phyloP scores from a whole-genome alignment of 2,797 vertebrate species.

The Danio jaintianensis region DNA sequence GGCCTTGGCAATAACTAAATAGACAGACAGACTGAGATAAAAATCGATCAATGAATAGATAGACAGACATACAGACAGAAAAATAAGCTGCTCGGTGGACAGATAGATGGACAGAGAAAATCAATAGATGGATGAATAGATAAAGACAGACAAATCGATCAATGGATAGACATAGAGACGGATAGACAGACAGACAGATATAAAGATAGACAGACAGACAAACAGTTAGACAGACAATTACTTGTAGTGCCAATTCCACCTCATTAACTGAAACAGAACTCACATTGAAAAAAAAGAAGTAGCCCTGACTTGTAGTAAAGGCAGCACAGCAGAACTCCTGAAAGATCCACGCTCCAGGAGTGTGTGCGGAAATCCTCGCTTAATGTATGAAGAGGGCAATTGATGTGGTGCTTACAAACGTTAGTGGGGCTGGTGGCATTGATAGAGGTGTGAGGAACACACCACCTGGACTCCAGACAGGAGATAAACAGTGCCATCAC shows the following conservation, averaged over 20 bases:
- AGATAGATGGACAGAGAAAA: too few species aligned
- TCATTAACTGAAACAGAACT: neutral
- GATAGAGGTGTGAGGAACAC: slow-evolving; percentile 60
- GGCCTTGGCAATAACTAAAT: too few species aligned
- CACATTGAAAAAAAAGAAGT: neutral
- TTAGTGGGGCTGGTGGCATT: slow-evolving; percentile 59
- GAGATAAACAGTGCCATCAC: slow-evolving; percentile 63
- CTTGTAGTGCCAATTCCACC: neutral
- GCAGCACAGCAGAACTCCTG: neutral
- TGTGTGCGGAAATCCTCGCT: slow-evolving; percentile 28
- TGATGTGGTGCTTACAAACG: slow-evolving; percentile 55
- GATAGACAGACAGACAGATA: neutral
- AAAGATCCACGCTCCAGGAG: neutral
- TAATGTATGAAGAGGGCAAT: slow-evolving; percentile 39
- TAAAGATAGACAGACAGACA: neutral
- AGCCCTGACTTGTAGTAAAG: neutral
- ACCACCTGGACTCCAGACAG: slow-evolving; percentile 64
- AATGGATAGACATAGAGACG: too few species aligned
- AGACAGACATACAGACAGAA: too few species aligned
- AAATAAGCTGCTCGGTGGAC: too few species aligned
- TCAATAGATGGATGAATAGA: too few species aligned
- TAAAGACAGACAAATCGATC: too few species aligned
- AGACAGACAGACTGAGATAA: too few species aligned
- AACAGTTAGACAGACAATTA: neutral
- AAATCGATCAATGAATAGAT: too few species aligned